Base-by-base conservation (phyloP, 2,113 vertebrate genomes). In the Felis catus region DNA sequence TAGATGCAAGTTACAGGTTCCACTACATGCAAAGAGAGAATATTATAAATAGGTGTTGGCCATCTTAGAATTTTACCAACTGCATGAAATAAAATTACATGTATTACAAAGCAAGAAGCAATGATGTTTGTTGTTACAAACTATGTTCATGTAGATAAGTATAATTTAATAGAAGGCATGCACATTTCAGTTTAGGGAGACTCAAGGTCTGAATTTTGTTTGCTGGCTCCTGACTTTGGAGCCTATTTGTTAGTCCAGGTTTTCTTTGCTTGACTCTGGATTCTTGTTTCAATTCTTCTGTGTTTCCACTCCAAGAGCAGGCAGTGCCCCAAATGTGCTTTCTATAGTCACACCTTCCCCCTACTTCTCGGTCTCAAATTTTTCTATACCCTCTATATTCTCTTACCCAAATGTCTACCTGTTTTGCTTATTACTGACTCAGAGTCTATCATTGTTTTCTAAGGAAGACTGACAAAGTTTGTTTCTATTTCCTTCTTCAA, bases 1-100 rank as follows among this genome's bases (percentile, higher is more conserved):
- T 51, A 63, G 16, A 63, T 85, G 10, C 7, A 85, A 93, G 4
- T 65, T 84, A 48, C 1, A 51, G 63, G 2, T 36, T 15, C 51
- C 7, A 11, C 21, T 21, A 80, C 25, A 53, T 1, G 29, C 7
- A 74, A 27, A 0, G 2, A 13, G 3, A 78, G 18, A 27, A 21
- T 9, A 78, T 79, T 88, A 39, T 41, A 82, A 19, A 76, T 11
- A 18, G 0, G 11, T 87, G 13, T 76, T 4, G 16, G 4, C 79
- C 79, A 82, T 51, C 23, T 85, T 55, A 55, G n/a, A 91, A 80
- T 65, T 95, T 16, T 88, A 81, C 36, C 27, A 65, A 14, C 6
- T 4, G 18, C 19, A 65, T 13, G 39, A 36, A 81, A 70, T 66
- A 58, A 79, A 95, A 25, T 65, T 48, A 21, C 61, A 48, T 70